Evolutionary conservation across 2,113 vertebrate species (phyloP), one percentile per base, ranked within the genome.

Genomic region (Puma concolor): DNA sequence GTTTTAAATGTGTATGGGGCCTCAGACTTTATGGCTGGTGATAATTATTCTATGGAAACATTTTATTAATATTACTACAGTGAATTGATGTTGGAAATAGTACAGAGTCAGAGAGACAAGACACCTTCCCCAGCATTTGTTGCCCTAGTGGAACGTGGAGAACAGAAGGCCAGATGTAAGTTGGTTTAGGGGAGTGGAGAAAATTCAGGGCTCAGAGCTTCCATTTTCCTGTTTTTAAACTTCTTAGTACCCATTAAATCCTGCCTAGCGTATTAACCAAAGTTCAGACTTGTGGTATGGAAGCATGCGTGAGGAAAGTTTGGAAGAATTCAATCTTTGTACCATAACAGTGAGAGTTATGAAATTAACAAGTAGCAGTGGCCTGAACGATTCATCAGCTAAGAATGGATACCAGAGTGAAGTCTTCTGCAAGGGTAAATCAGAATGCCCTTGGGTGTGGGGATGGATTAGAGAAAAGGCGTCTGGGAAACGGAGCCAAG

Each of bases 51-150:
- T 80, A 0, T 64, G 72, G 33, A 87, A 84, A 88, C 66, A 16
- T 21, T 13, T 92, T 63, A 25, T 52, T 92, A 84, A 63, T 77
- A 41, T 72, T 80, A 31, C 27, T 31, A 10, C 63, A 67, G n/a
- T 63, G 27, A 93, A n/a, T 52, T 95, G 48, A 74, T 69, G 10
- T 79, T 77, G 71, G 79, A 52, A 54, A 23, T 50, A 64, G 50
- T n/a, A 57, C 41, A 38, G 66, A 92, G 33, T 94, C 60, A 67
- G 25, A 13, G 44, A 81, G 33, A 77, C 64, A 87, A 76, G 33
- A 77, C 69, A 84, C 64, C 31, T 90, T 95, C 48, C 91, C 80
- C 81, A 36, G 69, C 21, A 77, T 94, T 85, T 88, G 9, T 82
- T 91, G 41, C 48, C 54, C 33, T 27, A 8, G 50, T 77, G 33